Base-by-base conservation (phyloP, 2,888 invertebrate species). In the Sinotaia quadrata region DNA sequence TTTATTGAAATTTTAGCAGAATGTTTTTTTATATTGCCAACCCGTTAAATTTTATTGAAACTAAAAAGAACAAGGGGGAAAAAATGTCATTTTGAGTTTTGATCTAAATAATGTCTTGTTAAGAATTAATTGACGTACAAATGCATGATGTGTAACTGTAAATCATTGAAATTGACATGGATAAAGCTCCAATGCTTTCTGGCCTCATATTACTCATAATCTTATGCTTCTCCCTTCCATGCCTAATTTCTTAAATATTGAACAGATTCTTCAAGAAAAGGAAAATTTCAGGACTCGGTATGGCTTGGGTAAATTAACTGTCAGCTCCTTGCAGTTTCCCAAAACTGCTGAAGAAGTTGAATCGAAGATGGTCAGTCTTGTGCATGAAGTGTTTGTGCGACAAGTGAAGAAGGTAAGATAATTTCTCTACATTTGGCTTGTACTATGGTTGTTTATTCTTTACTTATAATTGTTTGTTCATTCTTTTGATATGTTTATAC, bases 351-450 rank as follows among this genome's bases (percentile, higher is more conserved):
- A 41, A 8, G 73, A 67, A 18, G 49, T 71, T 49, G 56, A 66
- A 5, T 21, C 12, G 10, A 66, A 65, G 27, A 47, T 74, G 29
- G 44, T 41, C 1, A 24, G 15, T 18, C 12, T 71, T 7, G 34
- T 74, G 8, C 51, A 67, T 12, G 47, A 54, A n/a, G 67, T 71
- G 10, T 29, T 69, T 10, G 44, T 66, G 5, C 66, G 68, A 4
- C 74, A 71, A 37, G 27, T 71, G 41, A 62, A 63, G 49, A 71
- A 59, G 63, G 63, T 71, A 34, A 31, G 21, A 60, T 60, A 21
- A 24, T 24, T 54, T 27, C 15, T 7, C 7, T 8, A 47, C 18
- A 8, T 12, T 18, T 1, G n/a, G n/a, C n/a, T n/a, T 63, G 15
- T 24, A 47, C 41, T 47, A 4, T 49, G 41, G 12, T 51, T 47